Evolutionary conservation across 2,888 invertebrate genomes (phyloP).

Genomic region (Syrista parreyssii): DNA sequence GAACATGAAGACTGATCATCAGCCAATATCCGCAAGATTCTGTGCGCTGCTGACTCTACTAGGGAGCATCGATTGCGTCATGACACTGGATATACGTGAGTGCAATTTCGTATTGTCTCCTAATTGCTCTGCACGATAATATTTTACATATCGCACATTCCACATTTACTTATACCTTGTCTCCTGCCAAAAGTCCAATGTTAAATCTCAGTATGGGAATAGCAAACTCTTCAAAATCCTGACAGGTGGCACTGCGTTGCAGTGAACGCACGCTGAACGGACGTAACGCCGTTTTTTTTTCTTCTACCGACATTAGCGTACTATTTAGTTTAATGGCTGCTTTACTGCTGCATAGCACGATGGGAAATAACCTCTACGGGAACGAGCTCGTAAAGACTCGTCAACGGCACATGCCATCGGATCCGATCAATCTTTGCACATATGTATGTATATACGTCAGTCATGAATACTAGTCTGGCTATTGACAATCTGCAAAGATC

Average conservation of each 20-base stretch:
- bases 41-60: slow-evolving; percentile 49
- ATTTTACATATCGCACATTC: neutral
- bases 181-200: neutral
- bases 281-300: neutral
- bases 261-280: neutral
- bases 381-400: neutral
- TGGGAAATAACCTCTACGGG: neutral
- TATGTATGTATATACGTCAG: neutral
- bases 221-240: neutral
- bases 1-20: slow-evolving; percentile 61
- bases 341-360: neutral
- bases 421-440: neutral
- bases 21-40: slow-evolving; percentile 50
- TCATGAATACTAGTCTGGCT: neutral
- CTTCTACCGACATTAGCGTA: neutral
- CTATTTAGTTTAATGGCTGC: neutral
- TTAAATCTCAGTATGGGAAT: neutral
- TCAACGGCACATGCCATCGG: neutral
- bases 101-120: slow-evolving; percentile 18
- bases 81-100: slow-evolving; percentile 58
- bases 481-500: neutral
- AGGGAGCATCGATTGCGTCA: slow-evolving; percentile 44
- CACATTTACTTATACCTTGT: neutral
- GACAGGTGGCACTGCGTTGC: neutral
- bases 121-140: neutral